These are phyloP conservation scores for Horisme vitalbata DNA, from an alignment of 2,888 invertebrate genomes.

Conservation along the genomic window DNA sequence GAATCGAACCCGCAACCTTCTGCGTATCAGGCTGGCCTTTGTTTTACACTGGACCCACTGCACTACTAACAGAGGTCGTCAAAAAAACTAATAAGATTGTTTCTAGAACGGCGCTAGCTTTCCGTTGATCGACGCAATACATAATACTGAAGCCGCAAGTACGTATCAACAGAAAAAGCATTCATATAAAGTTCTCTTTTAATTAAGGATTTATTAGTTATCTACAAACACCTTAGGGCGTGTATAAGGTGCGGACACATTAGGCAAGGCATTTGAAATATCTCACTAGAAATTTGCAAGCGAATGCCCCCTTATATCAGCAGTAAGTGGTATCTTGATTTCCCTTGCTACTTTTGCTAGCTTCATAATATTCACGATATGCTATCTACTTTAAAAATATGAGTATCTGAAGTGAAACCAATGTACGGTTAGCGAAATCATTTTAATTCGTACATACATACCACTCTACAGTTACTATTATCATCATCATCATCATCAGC, in stretches of 20 bases:
- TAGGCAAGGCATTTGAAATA: slow-evolving; percentile 10
- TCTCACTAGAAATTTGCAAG: slow-evolving; percentile 27
- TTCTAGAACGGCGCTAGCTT: too few relatives aligned
- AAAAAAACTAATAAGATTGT: too few relatives aligned
- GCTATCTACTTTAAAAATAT: slow-evolving; percentile 2
- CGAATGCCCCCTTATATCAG: slow-evolving; percentile 34
- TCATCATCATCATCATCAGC: too few relatives aligned
- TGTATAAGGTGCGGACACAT: slow-evolving; percentile 21
- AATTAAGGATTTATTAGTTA: slow-evolving; percentile 33
- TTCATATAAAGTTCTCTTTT: slow-evolving; percentile 27
- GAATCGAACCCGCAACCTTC: too few relatives aligned
- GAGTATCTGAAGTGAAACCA: neutral
- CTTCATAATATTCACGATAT: slow-evolving; percentile 5
- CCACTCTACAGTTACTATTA: too few relatives aligned
- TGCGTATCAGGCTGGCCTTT: too few relatives aligned
- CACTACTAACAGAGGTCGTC: too few relatives aligned
- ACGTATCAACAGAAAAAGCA: slow-evolving; percentile 22
- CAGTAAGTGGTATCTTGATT: slow-evolving; percentile 33
- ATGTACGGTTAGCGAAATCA: too few relatives aligned
- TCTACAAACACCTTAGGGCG: slow-evolving; percentile 14
- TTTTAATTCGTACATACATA: too few relatives aligned
- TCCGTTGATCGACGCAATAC: too few relatives aligned
- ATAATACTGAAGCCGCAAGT: slow-evolving; percentile 5
- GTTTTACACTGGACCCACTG: too few relatives aligned
- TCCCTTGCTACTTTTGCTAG: too few relatives aligned